phyloP scores from a whole-genome alignment of 2,888 invertebrate species.

The Oegoconia quadripuncta region DNA sequence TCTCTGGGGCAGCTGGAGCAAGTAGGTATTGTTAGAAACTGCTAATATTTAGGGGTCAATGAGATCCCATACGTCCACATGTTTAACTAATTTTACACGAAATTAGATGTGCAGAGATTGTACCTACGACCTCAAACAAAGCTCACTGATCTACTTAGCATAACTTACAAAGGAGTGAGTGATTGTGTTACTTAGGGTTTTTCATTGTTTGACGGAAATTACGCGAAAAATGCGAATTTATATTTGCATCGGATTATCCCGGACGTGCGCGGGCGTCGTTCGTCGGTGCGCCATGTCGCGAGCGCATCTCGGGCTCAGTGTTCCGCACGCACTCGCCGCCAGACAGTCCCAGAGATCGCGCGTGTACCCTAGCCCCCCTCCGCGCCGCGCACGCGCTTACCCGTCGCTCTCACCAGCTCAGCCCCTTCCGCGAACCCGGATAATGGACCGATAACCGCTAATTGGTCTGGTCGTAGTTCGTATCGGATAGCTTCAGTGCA shows the following conservation, averaged over 20 bases:
- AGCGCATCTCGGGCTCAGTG: constrained; percentile 25
- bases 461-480: constrained; percentile 30
- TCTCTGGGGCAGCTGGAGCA: no score
- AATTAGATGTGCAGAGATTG: no score
- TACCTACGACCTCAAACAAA: no score
- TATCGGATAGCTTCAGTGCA: constrained; percentile 43
- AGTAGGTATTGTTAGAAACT: no score
- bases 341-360: constrained; percentile 43
- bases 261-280: constrained; percentile 5
- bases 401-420: constrained; percentile 27
- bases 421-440: constrained; percentile 46
- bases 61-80: no score
- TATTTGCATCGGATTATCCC: neutral
- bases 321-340: constrained; percentile 41
- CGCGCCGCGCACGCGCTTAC: constrained; percentile 35
- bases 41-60: no score
- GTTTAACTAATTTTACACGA: no score
- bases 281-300: constrained; percentile 28
- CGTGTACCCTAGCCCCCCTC: constrained; percentile 35
- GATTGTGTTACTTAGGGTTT: no score
- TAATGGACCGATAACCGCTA: constrained; percentile 56
- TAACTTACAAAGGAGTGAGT: no score
- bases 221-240: no score
- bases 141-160: no score
- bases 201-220: no score